A percentile compares a stretch with the other conserved stretches of the same genome.
Conservation (phyloP, 2,797 vertebrate species). For the Pithecia hirsuta region DNA sequence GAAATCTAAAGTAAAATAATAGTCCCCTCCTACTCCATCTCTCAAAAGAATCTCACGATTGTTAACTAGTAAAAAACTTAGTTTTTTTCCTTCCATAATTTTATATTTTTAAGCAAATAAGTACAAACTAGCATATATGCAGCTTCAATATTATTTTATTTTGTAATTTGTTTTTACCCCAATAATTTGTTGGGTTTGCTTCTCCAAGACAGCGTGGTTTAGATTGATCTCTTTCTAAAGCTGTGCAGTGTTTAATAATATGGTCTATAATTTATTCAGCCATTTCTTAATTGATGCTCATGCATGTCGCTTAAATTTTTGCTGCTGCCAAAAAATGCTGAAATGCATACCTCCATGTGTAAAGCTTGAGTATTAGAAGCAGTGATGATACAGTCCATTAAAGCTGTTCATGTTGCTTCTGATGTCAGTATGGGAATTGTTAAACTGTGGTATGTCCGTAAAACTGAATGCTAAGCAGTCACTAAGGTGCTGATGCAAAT, state of each 20-base stretch:
- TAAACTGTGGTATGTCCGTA: not conserved
- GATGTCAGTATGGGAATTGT: not conserved
- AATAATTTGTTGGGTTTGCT: not conserved
- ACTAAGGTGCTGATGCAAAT: not conserved
- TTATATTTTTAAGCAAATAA: not conserved
- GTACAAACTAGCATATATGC: not conserved
- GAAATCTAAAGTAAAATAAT: constrained; percentile 8
- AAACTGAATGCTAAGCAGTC: no score
- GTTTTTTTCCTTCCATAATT: not conserved
- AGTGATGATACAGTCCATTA: not conserved
- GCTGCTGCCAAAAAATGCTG: not conserved
- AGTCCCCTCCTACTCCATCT: not conserved
- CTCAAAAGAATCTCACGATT: not conserved
- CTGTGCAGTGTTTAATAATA: not conserved
- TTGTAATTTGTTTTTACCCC: not conserved
- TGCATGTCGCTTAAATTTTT: not conserved
- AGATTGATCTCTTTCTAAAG: not conserved
- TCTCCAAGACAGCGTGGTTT: not conserved
- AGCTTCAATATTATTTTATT: not conserved
- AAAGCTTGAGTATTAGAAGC: not conserved
- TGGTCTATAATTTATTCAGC: not conserved
- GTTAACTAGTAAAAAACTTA: not conserved
- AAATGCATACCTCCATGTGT: not conserved
- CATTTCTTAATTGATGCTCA: not conserved
- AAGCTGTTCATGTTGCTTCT: not conserved